Conservation (phyloP, 2,888 invertebrate species). For the Plagiodera versicolora region DNA sequence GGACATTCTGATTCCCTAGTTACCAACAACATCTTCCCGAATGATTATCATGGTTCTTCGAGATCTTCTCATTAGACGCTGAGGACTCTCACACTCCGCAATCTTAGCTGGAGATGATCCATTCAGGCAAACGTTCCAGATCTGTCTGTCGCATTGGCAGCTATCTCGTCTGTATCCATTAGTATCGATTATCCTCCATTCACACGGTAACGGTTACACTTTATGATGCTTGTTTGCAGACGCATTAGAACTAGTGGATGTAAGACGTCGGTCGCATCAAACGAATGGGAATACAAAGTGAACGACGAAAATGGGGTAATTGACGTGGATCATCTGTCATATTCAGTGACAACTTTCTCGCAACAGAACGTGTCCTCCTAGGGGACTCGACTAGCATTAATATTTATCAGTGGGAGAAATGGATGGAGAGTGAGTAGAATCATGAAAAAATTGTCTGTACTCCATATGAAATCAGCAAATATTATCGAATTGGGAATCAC, state of each 20-base stretch:
- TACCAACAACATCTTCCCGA: too few relatives aligned
- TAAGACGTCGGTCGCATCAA: neutral
- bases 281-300: neutral
- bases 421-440: too few relatives aligned
- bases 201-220: neutral
- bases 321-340: neutral
- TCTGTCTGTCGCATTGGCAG: neutral
- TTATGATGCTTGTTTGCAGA: neutral
- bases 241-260: neutral
- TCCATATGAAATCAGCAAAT: too few relatives aligned
- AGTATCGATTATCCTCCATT: neutral
- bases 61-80: neutral
- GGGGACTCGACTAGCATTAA: too few relatives aligned
- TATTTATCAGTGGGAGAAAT: too few relatives aligned
- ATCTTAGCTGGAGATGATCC: neutral
- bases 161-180: neutral
- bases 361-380: too few relatives aligned
- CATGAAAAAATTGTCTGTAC: too few relatives aligned
- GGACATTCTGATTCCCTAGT: too few relatives aligned
- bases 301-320: neutral
- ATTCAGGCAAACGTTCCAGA: neutral
- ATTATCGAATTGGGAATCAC: too few relatives aligned
- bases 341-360: too few relatives aligned
- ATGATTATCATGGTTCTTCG: neutral
- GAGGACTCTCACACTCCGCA: neutral